Conservation (phyloP, 2,797 vertebrate genomes). For the Ataeniobius toweri region DNA sequence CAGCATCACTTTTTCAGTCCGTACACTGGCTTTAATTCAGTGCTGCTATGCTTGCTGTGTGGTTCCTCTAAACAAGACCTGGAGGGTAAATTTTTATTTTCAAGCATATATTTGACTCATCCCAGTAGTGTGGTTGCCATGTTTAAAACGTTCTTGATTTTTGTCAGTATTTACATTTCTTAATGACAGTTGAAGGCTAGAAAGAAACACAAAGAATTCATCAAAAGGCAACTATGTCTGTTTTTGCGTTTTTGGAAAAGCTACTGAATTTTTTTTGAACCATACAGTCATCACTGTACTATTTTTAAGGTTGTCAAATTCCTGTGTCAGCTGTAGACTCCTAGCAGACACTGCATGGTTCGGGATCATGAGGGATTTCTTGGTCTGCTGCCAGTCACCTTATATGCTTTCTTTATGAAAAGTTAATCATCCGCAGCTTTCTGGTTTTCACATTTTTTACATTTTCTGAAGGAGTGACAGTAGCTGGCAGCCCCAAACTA, state of each 20-base stretch:
- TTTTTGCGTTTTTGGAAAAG: conserved; percentile 54
- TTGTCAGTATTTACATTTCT: conserved; percentile 37
- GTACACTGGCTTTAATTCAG: conserved; percentile 55
- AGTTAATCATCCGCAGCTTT: conserved; percentile 80
- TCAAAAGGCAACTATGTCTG: conserved; percentile 44
- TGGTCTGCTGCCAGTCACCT: conserved; percentile 76
- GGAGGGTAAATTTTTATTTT: conserved; percentile 28
- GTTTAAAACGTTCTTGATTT: conserved; percentile 23
- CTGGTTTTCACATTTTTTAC: conserved; percentile 65
- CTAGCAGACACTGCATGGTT: conserved; percentile 60
- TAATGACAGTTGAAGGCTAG: conserved; percentile 25
- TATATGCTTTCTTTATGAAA: conserved; percentile 82
- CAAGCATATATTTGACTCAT: conserved; percentile 18
- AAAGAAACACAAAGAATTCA: conserved; percentile 38
- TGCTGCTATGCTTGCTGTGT: conserved; percentile 40
- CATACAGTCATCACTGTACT: conserved; percentile 58
- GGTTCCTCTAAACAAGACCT: conserved; percentile 23
- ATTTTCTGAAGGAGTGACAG: conserved; percentile 72
- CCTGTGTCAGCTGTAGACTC: conserved; percentile 65
- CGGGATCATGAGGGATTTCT: conserved; percentile 65
- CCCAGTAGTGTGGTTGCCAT: conserved; percentile 3
- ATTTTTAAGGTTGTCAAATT: conserved; percentile 70
- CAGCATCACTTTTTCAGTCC: conserved; percentile 68
- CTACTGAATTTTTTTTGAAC: conserved; percentile 52
- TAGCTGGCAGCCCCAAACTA: conserved; percentile 61